Evolutionary conservation across 2,888 invertebrate genomes (phyloP).

Genomic region (Stenodema calcarata): DNA sequence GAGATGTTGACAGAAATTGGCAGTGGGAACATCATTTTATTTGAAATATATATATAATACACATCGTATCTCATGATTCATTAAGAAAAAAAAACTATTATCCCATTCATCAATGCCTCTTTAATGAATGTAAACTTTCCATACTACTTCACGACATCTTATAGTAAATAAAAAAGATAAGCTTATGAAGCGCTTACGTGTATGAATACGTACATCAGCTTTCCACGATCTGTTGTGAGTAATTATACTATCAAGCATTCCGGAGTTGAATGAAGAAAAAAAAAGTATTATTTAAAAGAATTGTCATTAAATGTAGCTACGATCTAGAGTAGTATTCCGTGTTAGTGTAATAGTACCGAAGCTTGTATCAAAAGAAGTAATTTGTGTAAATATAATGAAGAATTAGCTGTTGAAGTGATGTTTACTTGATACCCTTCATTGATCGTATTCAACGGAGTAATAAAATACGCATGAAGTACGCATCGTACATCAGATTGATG

Average conservation of each 20-base stretch:
- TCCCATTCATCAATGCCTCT: neutral
- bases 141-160: neutral
- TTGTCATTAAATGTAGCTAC: constrained; percentile 17
- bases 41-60: neutral
- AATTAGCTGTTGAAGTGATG: constrained; percentile 4
- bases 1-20: neutral
- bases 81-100: neutral
- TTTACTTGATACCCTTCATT: neutral
- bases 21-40: neutral
- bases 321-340: constrained; percentile 24
- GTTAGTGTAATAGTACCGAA: constrained; percentile 38
- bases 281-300: neutral
- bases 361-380: constrained; percentile 45
- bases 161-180: neutral
- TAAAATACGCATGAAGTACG: too few relatives aligned
- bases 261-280: constrained; percentile 17
- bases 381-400: constrained; percentile 48
- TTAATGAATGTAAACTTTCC: neutral
- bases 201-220: constrained; percentile 42
- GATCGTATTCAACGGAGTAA: too few relatives aligned
- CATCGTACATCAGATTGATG: too few relatives aligned
- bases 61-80: neutral
- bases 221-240: constrained; percentile 47
- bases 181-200: constrained; percentile 9
- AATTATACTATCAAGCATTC: constrained; percentile 32